Conservation (phyloP, 2,797 vertebrate genomes). For the Euphonia xanthogaster region DNA sequence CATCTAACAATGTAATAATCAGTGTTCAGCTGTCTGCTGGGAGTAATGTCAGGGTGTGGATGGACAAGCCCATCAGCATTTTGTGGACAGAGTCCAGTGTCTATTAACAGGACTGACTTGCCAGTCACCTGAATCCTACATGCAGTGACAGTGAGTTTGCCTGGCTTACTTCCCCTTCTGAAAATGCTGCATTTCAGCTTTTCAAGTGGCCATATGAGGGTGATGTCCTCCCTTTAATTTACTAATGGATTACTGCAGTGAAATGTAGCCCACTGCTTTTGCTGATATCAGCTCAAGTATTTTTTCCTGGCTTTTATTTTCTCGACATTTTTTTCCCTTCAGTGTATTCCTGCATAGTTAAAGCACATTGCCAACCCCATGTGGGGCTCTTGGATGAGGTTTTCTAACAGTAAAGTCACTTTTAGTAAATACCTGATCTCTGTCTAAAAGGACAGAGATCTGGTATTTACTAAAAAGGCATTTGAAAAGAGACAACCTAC, state of each 20-base stretch:
- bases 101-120: neutral
- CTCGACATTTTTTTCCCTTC: neutral
- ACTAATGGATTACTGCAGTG: neutral
- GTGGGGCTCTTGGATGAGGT: neutral
- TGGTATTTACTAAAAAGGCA: neutral
- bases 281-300: neutral
- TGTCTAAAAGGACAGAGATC: neutral
- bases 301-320: neutral
- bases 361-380: neutral
- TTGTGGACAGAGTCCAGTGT: neutral
- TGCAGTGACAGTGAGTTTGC: neutral
- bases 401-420: neutral
- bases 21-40: neutral
- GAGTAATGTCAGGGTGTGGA: neutral
- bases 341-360: neutral
- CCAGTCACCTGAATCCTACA: neutral
- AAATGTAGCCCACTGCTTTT: neutral
- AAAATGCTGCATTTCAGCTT: neutral
- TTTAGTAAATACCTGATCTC: neutral
- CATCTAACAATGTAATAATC: accelerated
- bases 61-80: neutral
- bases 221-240: neutral
- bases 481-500: neutral
- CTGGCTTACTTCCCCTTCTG: neutral
- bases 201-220: neutral